Percentiles rank a stretch among this genome's conserved stretches.
phyloP scores from a whole-genome alignment of 2,113 vertebrate species.

The Oryzias melastigma region DNA sequence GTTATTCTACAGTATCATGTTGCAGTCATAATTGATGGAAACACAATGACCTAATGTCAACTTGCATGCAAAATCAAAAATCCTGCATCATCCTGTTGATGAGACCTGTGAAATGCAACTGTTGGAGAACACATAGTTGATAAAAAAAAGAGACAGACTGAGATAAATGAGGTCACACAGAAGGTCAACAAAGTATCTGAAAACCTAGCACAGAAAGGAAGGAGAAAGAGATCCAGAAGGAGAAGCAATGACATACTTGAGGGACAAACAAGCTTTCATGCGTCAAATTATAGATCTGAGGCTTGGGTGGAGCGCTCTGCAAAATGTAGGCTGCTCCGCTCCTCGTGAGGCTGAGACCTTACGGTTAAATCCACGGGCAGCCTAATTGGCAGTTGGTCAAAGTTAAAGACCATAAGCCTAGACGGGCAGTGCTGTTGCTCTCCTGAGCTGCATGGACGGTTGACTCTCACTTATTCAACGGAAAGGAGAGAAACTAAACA shows the following conservation, averaged over 20 bases:
- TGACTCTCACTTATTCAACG: constrained; percentile 13
- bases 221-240: constrained; percentile 29
- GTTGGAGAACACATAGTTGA: not conserved
- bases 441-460: constrained; percentile 26
- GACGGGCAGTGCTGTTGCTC: constrained; percentile 48
- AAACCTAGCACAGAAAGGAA: constrained; percentile 17
- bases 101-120: constrained; percentile 3
- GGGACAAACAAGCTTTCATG: constrained; percentile 58
- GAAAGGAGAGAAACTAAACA: constrained; percentile 6
- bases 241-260: constrained; percentile 53
- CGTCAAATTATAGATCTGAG: constrained; percentile 73
- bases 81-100: constrained; percentile 42
- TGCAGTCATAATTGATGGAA: constrained; percentile 32
- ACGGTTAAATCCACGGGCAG: constrained; percentile 48
- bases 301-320: constrained; percentile 67
- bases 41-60: constrained; percentile 36
- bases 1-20: constrained; percentile 27
- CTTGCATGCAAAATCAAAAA: constrained; percentile 33
- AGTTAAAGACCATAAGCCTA: constrained; percentile 61
- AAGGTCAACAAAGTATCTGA: constrained; percentile 13
- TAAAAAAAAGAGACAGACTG: not conserved
- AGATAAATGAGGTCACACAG: not conserved
- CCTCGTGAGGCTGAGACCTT: constrained; percentile 52
- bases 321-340: constrained; percentile 61
- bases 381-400: constrained; percentile 78